Conservation (phyloP, 2,888 invertebrate species). For the Yponomeuta malinellus region DNA sequence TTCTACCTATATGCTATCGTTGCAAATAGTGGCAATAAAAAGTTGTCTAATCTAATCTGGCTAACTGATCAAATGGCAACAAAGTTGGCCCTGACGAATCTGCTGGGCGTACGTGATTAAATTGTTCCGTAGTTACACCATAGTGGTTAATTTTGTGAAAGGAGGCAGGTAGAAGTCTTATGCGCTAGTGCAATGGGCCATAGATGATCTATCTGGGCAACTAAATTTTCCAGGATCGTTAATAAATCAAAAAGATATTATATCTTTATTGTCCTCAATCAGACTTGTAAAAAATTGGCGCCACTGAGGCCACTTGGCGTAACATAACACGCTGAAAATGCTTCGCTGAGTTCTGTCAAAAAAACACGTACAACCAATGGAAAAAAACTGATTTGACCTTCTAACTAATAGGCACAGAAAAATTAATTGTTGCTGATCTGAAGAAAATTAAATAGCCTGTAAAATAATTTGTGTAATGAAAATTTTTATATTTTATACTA, state of each 20-base stretch:
- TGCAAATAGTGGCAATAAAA: background rate
- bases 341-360: background rate
- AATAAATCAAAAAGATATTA: background rate
- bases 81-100: too few relatives aligned
- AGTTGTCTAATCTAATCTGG: too few relatives aligned
- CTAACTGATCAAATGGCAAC: too few relatives aligned
- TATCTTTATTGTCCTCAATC: background rate
- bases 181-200: too few relatives aligned
- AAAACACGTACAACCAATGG: background rate
- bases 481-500: too few relatives aligned
- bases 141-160: too few relatives aligned
- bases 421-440: background rate
- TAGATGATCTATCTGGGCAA: too few relatives aligned
- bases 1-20: background rate
- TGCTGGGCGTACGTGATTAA: too few relatives aligned
- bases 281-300: conserved; percentile 36
- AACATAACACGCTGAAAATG: background rate
- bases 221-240: background rate
- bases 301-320: conserved; percentile 31
- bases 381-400: background rate
- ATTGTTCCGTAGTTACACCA: too few relatives aligned
- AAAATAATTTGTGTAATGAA: too few relatives aligned
- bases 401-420: background rate
- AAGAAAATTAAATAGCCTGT: background rate
- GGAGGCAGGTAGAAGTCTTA: too few relatives aligned